phyloP scores from a whole-genome alignment of 2,113 vertebrate species.

The Heterocephalus glaber region DNA sequence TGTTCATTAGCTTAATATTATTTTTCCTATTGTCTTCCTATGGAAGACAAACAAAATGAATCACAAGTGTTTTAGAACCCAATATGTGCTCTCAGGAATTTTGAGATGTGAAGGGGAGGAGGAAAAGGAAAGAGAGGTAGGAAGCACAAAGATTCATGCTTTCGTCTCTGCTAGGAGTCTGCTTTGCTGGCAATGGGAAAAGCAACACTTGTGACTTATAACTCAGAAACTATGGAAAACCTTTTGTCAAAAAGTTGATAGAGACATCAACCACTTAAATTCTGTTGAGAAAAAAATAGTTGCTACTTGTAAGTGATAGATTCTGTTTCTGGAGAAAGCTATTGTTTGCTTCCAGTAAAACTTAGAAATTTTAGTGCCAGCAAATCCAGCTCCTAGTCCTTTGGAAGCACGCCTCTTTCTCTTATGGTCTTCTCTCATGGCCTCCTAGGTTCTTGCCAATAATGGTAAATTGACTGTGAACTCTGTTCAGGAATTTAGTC shows the following conservation, averaged over 20 bases:
- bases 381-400: not conserved
- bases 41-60: conserved; percentile 21
- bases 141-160: not conserved
- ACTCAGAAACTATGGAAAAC: not conserved
- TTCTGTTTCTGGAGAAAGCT: not conserved
- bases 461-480: not conserved
- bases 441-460: not conserved
- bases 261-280: not conserved
- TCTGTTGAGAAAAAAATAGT: conserved; percentile 36
- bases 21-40: not conserved
- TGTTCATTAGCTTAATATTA: not conserved
- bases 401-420: not conserved
- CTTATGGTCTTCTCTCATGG: not conserved
- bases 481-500: not conserved
- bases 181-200: not conserved
- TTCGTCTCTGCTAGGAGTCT: not conserved
- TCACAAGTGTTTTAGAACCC: not conserved
- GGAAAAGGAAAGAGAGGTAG: not conserved
- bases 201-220: not conserved
- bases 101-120: not conserved
- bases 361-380: not conserved
- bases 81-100: not conserved
- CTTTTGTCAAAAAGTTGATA: not conserved
- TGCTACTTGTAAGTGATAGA: not conserved
- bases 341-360: not conserved